Percentiles rank a stretch among this genome's conserved stretches.
These are phyloP conservation scores for Scaptomyza caliginosa DNA, from an alignment of 2,888 invertebrate species.

Conservation along the genomic window DNA sequence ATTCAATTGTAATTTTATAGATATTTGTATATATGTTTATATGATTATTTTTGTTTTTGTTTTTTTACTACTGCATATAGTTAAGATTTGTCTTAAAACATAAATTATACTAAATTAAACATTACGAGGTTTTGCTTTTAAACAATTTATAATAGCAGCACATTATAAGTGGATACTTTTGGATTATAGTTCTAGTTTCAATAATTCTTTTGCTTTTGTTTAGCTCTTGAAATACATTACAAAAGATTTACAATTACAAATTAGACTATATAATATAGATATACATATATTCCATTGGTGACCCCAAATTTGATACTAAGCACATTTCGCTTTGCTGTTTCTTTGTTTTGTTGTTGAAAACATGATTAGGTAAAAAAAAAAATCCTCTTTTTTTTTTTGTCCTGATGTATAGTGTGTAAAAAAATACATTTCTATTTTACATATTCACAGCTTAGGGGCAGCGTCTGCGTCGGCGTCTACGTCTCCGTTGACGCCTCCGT, in stretches of 20 bases:
- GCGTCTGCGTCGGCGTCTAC: slow-evolving; percentile 9
- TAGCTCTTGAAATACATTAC: slow-evolving; percentile 32
- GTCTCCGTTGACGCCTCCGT: slow-evolving; percentile 17
- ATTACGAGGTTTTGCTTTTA: slow-evolving; percentile 67
- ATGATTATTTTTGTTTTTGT: slow-evolving; percentile 35
- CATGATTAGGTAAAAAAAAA: slow-evolving; percentile 52
- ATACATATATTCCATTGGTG: slow-evolving; percentile 10
- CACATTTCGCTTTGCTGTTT: slow-evolving; percentile 6
- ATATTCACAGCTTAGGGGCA: slow-evolving; percentile 68
- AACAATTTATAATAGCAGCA: slow-evolving; percentile 55
- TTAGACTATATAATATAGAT: slow-evolving; percentile 46
- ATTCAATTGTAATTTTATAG: slow-evolving; percentile 48
- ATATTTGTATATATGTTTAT: not conserved
- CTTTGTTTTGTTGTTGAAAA: slow-evolving; percentile 1
- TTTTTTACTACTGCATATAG: slow-evolving; percentile 48
- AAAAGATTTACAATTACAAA: slow-evolving; percentile 48
- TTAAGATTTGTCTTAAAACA: slow-evolving; percentile 65
- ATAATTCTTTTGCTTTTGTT: slow-evolving; percentile 8
- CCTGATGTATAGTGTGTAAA: slow-evolving; percentile 24
- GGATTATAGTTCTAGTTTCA: slow-evolving; percentile 16
- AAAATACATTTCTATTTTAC: slow-evolving; percentile 44
- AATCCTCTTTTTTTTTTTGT: not conserved
- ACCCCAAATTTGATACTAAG: slow-evolving; percentile 25
- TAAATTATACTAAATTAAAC: slow-evolving; percentile 71
- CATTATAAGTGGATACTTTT: slow-evolving; percentile 38